Base-by-base conservation (phyloP, 2,113 vertebrate genomes). In the Pachypanchax playfairii region DNA sequence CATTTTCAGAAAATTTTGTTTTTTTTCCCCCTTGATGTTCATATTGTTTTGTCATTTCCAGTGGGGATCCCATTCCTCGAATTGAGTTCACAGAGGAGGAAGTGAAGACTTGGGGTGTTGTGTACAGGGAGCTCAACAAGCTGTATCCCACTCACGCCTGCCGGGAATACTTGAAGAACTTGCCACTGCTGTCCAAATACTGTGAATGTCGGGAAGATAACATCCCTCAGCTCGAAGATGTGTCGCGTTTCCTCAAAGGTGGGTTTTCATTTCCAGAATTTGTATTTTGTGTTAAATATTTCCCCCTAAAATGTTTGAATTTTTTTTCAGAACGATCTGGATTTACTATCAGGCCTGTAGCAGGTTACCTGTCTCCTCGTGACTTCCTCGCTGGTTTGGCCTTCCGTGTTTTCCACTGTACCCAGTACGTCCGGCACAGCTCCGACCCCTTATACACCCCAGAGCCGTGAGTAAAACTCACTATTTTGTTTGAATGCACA, bases 381-480 rank as follows among this genome's bases (percentile, higher is more conserved):
- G 97, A 99, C 77, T 99, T 99, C 88, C 90, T 99, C 73, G 96
- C 97, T 59, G 97, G 97, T 53, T 90, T 99, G 85, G 97, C 97
- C 29, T 99, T 98, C 85, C 93, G 97, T 54, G 97, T 99, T 77
- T 99, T 99, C 75, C 97, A 99, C 88, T 99, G 97, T 75, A 99
- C 97, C 55, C 97, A 99, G 18, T 99, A 99, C 25, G 94, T 99
- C 72, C 92, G 97, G 25, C 97, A 99, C 92, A 96, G 96, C 86
- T 96, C 97, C 0, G 94, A 97, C 63, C 97, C 97, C 1, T 93
- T 99, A 38, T 99, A 99, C 29, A 98, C 97, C n/a, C 97, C 97
- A 35, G 97, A 99, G 79, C 97, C 97, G 97, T 99, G 79, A 99
- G 97, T 95, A 72, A 44, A 12, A 21, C 6, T 28, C 24, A 33